Conservation (phyloP, 2,888 invertebrate genomes). For the Carabus problematicus region DNA sequence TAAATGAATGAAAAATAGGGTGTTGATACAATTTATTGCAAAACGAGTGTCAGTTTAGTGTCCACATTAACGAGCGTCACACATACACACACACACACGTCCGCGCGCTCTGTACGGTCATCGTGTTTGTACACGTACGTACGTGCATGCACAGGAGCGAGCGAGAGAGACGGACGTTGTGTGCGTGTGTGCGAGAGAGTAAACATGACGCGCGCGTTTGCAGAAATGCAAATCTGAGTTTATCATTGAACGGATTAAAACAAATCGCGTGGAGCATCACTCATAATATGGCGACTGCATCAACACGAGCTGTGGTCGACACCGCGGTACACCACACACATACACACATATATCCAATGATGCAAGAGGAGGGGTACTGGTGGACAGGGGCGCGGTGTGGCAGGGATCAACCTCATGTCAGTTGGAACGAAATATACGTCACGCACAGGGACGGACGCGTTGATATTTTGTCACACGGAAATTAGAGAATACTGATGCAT, state of each 20-base stretch:
- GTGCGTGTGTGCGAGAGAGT: too few species aligned
- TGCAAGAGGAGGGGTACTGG: background rate
- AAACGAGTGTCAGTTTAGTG: conserved; percentile 30
- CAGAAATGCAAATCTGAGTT: conserved; percentile 41
- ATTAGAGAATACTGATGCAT: too few species aligned
- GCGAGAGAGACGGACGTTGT: background rate
- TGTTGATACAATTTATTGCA: conserved; percentile 37
- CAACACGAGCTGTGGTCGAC: conserved; percentile 26
- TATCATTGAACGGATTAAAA: conserved; percentile 40
- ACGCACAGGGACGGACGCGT: conserved; percentile 45
- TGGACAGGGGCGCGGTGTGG: conserved; percentile 41
- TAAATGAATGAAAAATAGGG: conserved; percentile 34
- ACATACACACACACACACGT: background rate
- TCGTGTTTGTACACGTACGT: background rate
- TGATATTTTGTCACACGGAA: conserved; percentile 1
- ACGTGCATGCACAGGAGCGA: background rate
- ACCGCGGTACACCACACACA: conserved; percentile 15
- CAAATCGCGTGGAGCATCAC: conserved; percentile 32
- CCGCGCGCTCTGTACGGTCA: too few species aligned
- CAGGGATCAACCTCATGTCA: conserved; percentile 53
- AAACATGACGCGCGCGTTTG: conserved; percentile 9
- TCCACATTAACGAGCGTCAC: conserved; percentile 15
- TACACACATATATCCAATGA: background rate
- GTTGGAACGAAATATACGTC: conserved; percentile 50
- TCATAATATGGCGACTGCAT: conserved; percentile 43